These are phyloP conservation scores for Lagopus leucura DNA, from an alignment of 2,113 vertebrate species.

Conservation along the genomic window DNA sequence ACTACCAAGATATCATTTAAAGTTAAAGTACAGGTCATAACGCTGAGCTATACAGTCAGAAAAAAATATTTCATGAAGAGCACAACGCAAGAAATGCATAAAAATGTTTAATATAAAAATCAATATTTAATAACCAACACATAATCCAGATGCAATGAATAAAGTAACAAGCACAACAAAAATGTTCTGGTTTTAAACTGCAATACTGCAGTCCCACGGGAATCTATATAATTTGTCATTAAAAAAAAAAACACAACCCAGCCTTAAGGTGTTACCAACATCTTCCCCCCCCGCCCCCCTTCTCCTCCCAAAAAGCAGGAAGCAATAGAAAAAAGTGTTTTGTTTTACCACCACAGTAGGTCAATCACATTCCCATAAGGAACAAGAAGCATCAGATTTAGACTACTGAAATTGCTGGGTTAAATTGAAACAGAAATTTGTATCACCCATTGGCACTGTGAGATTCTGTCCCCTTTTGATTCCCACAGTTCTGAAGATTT, in stretches of 20 bases:
- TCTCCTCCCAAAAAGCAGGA: neutral
- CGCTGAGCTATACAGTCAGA: neutral
- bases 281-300: neutral
- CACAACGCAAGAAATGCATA: neutral
- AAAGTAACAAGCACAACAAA: neutral
- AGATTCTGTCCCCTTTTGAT: neutral
- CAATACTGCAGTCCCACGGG: neutral
- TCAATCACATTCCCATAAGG: neutral
- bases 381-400: neutral
- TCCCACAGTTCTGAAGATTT: neutral
- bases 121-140: conserved; percentile 34
- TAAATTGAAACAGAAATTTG: neutral
- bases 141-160: conserved; percentile 2
- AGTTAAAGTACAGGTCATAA: neutral
- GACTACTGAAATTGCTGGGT: neutral
- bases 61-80: neutral
- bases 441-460: fast-evolving
- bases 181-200: neutral
- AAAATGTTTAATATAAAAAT: conserved; percentile 29
- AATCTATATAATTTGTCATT: neutral
- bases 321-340: neutral
- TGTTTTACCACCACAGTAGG: neutral
- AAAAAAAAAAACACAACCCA: neutral
- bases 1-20: neutral
- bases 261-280: neutral